Evolutionary conservation across 2,113 vertebrate genomes (phyloP), one percentile per base, ranked within the genome.

Genomic region (Ophthalmolycus amberensis): DNA sequence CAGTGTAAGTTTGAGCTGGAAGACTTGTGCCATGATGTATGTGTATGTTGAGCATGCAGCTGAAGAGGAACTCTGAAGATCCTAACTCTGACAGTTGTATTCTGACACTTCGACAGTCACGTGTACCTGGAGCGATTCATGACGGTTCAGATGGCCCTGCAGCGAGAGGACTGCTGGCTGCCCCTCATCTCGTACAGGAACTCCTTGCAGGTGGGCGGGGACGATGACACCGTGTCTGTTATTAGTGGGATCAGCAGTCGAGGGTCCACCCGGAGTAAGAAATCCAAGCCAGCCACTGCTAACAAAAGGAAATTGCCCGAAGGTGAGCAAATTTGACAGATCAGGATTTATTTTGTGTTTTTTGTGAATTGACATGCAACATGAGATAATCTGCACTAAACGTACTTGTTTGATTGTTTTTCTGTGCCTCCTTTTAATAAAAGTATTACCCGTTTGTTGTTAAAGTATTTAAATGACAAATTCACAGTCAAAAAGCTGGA

Each of bases 51-150:
- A 70, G 20, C 40, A 40, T 44, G 1, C 3, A 68, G 34, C 62
- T 59, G 3, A 38, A 15, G 2, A 59, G 8, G 12, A 73, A 37
- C 32, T 52, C 79, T 68, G 14, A 73, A 40, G 22, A 5, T 18
- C 32, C 58, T 82, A 73, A 72, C 14, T 44, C 9, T 52, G 32
- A 52, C 38, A 70, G 25, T 29, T 32, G 38, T 75, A 3, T 74
- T 79, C 22, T 77, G 72, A 54, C 56, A 15, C 56, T 71, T 75
- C 38, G 44, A 42, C 93, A 99, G 98, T 83, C 98, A 99, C 90
- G 92, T 95, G 95, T 99, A 99, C 91, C 95, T 99, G 95, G 98
- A 99, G 96, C 96, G 97, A 92, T 99, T 98, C 92, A 98, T 99
- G 97, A 98, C 97, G 9, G 98, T 99, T 91, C 98, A 99, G 94